These are phyloP conservation scores for Gambusia yucatana DNA, from an alignment of 2,797 vertebrate genomes.

Conservation along the genomic window DNA sequence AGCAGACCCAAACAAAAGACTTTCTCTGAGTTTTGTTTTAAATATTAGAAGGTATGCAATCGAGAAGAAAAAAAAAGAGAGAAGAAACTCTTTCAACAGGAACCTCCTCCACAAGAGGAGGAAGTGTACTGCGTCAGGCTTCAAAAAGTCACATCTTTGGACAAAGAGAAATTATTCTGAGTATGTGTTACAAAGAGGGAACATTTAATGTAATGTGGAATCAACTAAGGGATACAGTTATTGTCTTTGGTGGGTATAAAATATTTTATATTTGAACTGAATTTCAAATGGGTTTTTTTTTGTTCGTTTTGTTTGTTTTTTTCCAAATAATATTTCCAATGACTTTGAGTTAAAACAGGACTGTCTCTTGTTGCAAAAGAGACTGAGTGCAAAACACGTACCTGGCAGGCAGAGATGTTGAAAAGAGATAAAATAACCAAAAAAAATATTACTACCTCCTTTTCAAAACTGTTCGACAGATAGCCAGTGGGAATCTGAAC, in stretches of 20 bases:
- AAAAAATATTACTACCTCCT: conserved; percentile 87
- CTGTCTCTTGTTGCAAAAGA: conserved; percentile 66
- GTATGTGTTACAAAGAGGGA: conserved; percentile 56
- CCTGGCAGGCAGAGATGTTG: conserved; percentile 71
- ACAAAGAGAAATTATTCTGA: conserved; percentile 57
- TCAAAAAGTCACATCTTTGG: conserved; percentile 34
- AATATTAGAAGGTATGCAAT: conserved; percentile 31
- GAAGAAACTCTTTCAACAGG: conserved; percentile 7
- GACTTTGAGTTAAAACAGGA: conserved; percentile 65
- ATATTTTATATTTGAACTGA: conserved; percentile 66
- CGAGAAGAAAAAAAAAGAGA: conserved; percentile 1
- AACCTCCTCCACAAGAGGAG: conserved; percentile 27
- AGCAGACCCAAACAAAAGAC: conserved; percentile 10
- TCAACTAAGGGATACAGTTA: conserved; percentile 64
- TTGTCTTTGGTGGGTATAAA: conserved; percentile 37
- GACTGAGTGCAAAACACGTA: conserved; percentile 66
- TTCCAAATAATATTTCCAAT: conserved; percentile 49
- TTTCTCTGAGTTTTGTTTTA: conserved; percentile 34
- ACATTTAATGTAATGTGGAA: conserved; percentile 23
- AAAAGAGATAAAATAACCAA: conserved; percentile 76
- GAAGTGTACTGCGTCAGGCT: conserved; percentile 29
- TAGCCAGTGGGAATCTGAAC: conserved; percentile 71
- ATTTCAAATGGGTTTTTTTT: conserved; percentile 70
- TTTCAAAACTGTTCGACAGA: conserved; percentile 78
- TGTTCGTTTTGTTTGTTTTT: conserved; percentile 35